Evolutionary conservation across 2,888 invertebrate species (phyloP).

Genomic region (Orthosia gothica): DNA sequence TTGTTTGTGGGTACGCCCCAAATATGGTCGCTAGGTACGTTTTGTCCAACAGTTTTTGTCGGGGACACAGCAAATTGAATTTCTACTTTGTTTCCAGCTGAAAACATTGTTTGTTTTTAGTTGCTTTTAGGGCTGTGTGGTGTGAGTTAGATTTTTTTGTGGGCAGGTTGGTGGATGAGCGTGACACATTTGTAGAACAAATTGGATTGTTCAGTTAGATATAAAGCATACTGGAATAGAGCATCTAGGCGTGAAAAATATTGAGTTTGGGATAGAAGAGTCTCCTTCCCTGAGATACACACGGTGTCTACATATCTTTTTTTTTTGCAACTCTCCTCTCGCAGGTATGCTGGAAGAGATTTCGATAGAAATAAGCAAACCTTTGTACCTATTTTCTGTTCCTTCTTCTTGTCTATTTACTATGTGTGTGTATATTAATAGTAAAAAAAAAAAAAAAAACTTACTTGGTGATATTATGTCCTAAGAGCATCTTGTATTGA

Average conservation of each 20-base stretch:
- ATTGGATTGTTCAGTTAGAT: neutral
- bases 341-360: no score
- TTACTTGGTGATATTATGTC: neutral
- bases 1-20: slow-evolving; percentile 76
- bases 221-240: no score
- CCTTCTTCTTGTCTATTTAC: no score
- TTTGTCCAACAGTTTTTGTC: slow-evolving; percentile 75
- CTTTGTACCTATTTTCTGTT: no score
- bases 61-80: slow-evolving; percentile 77
- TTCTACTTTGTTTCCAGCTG: slow-evolving; percentile 71
- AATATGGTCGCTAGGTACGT: slow-evolving; percentile 73
- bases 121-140: slow-evolving; percentile 54
- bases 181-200: neutral
- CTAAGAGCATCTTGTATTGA: neutral
- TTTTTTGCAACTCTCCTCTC: no score
- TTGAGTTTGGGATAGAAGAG: neutral
- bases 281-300: neutral
- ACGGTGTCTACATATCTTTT: no score
- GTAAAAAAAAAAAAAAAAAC: no score
- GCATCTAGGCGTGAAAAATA: no score
- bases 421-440: no score
- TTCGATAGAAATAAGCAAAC: no score
- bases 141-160: slow-evolving; percentile 37
- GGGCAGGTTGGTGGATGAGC: neutral
- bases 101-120: slow-evolving; percentile 60